Base-by-base conservation (phyloP, 2,888 invertebrate genomes). In the Tholera decimalis region DNA sequence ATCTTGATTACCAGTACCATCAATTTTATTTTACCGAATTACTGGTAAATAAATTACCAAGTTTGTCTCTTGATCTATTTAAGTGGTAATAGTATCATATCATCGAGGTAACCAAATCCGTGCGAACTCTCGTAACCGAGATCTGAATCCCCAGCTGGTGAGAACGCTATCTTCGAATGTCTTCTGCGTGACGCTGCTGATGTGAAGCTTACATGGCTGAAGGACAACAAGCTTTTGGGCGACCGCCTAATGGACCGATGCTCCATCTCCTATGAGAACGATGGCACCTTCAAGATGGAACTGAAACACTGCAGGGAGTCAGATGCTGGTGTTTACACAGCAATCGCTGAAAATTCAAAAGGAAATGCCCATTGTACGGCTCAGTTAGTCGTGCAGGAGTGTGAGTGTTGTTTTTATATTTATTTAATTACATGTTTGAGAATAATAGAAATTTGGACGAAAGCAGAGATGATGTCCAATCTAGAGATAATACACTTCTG, bases 251-350 rank as follows among this genome's bases (percentile, higher is more conserved):
- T 98, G 75, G 98, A 98, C 87, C 96, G 98, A 18, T 97, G 98
- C 56, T 96, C 95, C 74, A 96, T 96, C 77, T 96, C 96, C 8
- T 96, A 96, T 56, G 95, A 96, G 15, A 94, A 96, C 24, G 96
- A 96, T 33, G 96, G 96, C 60, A 89, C 90, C 3, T 97, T 97
- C 90, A 97, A 97, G 62, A 94, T 99, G 79, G 96, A 97, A 82
- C 96, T 98, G 75, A 96, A 97, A 84, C 98, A 98, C 89, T 97
- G 97, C 83, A 94, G 96, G 70, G 96, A 97, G 82, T 97, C 96
- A 30, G 99, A 99, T 91, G 96, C 97, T n/a, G 99, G 98, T 53
- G 96, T 98, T 46, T 99, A 99, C 91, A 98, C 98, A 0, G 98
- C 98, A 49, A 97, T 98, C 74, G 99, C 99, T 22, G 97, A 97